Evolutionary conservation across 2,888 invertebrate genomes (phyloP).

Genomic region (Trilocha varians): DNA sequence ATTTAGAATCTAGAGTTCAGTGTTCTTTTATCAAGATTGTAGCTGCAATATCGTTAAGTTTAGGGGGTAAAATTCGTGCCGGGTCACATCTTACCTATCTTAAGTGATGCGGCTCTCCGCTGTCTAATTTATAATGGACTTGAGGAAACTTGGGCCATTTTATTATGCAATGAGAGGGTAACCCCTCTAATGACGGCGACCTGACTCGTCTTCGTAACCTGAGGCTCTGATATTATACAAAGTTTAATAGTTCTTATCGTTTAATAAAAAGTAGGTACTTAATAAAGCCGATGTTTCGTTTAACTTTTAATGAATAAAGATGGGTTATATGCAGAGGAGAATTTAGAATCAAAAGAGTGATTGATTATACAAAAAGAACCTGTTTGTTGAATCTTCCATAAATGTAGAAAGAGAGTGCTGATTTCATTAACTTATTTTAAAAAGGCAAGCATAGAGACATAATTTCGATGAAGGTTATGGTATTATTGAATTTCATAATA

Average conservation of each 20-base stretch:
- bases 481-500: no score
- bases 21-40: constrained; percentile 70
- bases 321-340: no score
- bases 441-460: no score
- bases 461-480: no score
- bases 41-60: constrained; percentile 58
- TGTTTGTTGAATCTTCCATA: no score
- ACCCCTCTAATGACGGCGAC: constrained; percentile 69
- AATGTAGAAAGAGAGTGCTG: no score
- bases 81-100: constrained; percentile 72
- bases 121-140: constrained; percentile 74
- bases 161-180: constrained; percentile 72
- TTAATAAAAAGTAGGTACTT: no score
- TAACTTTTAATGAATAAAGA: no score
- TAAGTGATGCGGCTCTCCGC: constrained; percentile 70
- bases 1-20: constrained; percentile 67
- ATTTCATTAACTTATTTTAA: no score
- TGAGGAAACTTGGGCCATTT: constrained; percentile 71
- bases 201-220: constrained; percentile 60
- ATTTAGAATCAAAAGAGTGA: no score
- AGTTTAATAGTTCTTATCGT: constrained; percentile 29
- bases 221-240: constrained; percentile 59
- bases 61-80: constrained; percentile 59
- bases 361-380: no score
- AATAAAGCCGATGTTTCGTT: no score